Conservation (phyloP, 2,113 vertebrate genomes). For the Callocephalon fimbriatum region DNA sequence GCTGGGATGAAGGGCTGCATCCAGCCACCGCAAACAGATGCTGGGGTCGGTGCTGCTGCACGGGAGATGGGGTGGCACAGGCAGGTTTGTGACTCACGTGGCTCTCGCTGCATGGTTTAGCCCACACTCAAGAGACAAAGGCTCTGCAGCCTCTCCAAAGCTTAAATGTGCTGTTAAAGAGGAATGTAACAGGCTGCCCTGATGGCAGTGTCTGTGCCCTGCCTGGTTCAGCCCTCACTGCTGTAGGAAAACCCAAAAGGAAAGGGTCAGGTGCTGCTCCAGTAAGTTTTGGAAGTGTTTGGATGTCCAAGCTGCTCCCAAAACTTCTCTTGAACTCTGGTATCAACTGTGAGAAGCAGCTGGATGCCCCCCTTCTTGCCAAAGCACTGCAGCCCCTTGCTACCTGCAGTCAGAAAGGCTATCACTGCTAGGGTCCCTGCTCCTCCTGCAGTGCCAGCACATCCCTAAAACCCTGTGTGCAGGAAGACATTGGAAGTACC, state of each 20-base stretch:
- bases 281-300: background rate
- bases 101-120: background rate
- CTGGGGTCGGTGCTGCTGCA: background rate
- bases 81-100: background rate
- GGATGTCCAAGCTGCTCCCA: background rate
- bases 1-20: background rate
- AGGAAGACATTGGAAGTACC: background rate
- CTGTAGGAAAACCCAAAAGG: background rate
- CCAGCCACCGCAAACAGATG: background rate
- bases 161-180: background rate
- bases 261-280: background rate
- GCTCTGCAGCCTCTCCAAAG: background rate
- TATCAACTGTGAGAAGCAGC: accelerated
- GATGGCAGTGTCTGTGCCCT: background rate
- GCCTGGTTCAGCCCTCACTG: background rate
- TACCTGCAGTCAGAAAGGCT: background rate
- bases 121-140: background rate
- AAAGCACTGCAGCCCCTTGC: background rate
- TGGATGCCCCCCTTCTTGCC: background rate
- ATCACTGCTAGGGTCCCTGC: background rate
- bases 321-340: background rate
- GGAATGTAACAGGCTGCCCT: background rate
- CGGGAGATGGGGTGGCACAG: background rate
- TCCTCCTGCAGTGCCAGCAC: background rate
- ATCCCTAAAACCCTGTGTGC: background rate